These are phyloP conservation scores for Diorhabda elongata DNA, from an alignment of 1,140 invertebrate genomes.

Conservation along the genomic window DNA sequence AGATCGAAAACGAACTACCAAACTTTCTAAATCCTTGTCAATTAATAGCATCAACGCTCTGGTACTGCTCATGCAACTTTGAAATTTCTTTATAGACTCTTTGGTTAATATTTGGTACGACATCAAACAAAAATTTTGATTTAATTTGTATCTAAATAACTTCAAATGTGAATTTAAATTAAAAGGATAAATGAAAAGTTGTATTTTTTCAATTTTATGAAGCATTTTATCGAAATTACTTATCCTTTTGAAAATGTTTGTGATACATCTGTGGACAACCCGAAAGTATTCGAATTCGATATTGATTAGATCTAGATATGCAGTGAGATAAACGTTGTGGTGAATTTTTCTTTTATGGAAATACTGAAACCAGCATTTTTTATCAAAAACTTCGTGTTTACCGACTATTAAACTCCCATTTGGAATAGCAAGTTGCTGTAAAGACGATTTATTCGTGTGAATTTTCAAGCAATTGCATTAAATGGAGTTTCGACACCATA, in stretches of 20 bases:
- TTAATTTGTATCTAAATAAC: too few relatives aligned
- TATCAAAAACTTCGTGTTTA: conserved; percentile 14
- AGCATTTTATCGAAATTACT: too few relatives aligned
- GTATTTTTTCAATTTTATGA: too few relatives aligned
- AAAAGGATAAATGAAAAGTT: too few relatives aligned
- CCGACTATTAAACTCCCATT: conserved; percentile 19
- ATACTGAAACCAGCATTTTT: conserved; percentile 11
- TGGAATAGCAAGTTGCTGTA: conserved; percentile 5
- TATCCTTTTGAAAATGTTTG: neutral
- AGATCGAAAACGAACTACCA: too few relatives aligned
- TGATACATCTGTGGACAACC: neutral
- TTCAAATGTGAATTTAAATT: too few relatives aligned
- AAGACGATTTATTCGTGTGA: conserved; percentile 12
- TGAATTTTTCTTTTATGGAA: conserved; percentile 24
- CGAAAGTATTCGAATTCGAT: conserved; percentile 13
- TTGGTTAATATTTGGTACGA: too few relatives aligned
- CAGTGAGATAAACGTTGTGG: conserved; percentile 14
- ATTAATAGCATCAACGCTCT: too few relatives aligned
- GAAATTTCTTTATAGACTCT: too few relatives aligned
- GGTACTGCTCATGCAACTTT: too few relatives aligned
- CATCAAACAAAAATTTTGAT: too few relatives aligned
- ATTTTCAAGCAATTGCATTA: neutral
- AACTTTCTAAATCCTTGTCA: too few relatives aligned
- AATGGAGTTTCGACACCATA: neutral
- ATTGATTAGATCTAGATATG: conserved; percentile 18